Evolutionary conservation across 1,140 invertebrate genomes (phyloP), one percentile per base, ranked within the genome.

Genomic region (Lethocerus indicus): DNA sequence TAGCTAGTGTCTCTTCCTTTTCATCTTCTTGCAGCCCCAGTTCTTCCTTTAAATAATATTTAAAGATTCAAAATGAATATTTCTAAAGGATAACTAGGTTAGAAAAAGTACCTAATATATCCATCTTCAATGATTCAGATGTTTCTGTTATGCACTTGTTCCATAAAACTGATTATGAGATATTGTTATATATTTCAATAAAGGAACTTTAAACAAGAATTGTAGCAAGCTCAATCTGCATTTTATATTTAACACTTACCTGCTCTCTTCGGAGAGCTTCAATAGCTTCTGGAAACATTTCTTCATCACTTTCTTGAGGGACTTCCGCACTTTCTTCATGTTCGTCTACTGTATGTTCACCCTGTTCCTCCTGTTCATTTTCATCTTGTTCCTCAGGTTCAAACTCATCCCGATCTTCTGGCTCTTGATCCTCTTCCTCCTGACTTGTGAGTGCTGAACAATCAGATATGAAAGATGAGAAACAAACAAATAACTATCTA

Each of bases 1-100:
- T n/a, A 32, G n/a, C 63, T 4, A 61, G 56, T 35, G 61, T 60
- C 16, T 64, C 62, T 41, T 65, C 59, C 50, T 66, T 62, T 0
- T 54, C 37, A 32, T 54, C 47, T n/a, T 20, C 13, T 16, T 49
- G 16, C 21, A 60, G 50, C 44, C 58, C 60, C 24, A 29, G 39
- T 28, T 48, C 36, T 36, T 35, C 47, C n/a, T n/a, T n/a, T n/a
- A n/a, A n/a, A n/a, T n/a, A n/a, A n/a, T n/a, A n/a, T n/a, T n/a
- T n/a, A n/a, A n/a, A n/a, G n/a, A n/a, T n/a, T n/a, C n/a, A n/a
- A n/a, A n/a, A n/a, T n/a, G n/a, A n/a, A n/a, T n/a, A n/a, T n/a
- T n/a, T n/a, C n/a, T n/a, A n/a, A n/a, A n/a, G n/a, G n/a, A n/a
- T n/a, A n/a, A n/a, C n/a, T n/a, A n/a, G n/a, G n/a, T n/a, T n/a